Evolutionary conservation across 2,797 vertebrate species (phyloP), one percentile per base, ranked within the genome.

Genomic region (Lutjanus campechanus): DNA sequence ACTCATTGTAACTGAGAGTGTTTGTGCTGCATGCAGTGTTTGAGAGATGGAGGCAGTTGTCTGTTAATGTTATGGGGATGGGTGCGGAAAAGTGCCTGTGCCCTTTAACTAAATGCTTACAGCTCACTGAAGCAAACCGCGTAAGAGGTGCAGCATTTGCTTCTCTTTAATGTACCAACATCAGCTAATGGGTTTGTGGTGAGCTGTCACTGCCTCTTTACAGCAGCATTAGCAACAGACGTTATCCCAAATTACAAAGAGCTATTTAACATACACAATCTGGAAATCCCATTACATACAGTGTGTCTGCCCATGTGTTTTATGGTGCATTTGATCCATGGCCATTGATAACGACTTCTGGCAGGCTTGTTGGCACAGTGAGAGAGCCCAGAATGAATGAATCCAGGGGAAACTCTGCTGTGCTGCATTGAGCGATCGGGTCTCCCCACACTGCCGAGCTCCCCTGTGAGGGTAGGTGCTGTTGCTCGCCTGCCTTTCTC

Each of bases 181-280:
- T 76, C 78, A 69, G 25, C 69, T 85, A 77, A 87, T 66, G 76
- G 54, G 7, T 69, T 43, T 44, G 2, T 11, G 67, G n/a, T 73
- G 69, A 55, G 68, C 76, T 60, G 73, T 82, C 85, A 66, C 51
- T 20, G 72, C 69, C 71, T 50, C 70, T 69, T 80, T 77, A 81
- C 47, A 70, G 54, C 70, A 46, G 29, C 76, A 76, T 79, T 76
- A 85, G 63, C 41, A 58, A 47, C 54, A 73, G 70, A 73, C 56
- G 63, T 76, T 73, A 71, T 65, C 56, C 73, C 20, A 80, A 73
- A 77, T 79, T 82, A 81, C 66, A 84, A 84, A 75, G 53, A 22
- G 20, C 58, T 69, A 54, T 81, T 84, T 61, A 87, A 85, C 76
- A 74, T 82, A 80, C 49, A 74, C 13, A 55, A 55, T 82, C 53